phyloP scores from a whole-genome alignment of 2,113 vertebrate genomes.

The Agapornis roseicollis region DNA sequence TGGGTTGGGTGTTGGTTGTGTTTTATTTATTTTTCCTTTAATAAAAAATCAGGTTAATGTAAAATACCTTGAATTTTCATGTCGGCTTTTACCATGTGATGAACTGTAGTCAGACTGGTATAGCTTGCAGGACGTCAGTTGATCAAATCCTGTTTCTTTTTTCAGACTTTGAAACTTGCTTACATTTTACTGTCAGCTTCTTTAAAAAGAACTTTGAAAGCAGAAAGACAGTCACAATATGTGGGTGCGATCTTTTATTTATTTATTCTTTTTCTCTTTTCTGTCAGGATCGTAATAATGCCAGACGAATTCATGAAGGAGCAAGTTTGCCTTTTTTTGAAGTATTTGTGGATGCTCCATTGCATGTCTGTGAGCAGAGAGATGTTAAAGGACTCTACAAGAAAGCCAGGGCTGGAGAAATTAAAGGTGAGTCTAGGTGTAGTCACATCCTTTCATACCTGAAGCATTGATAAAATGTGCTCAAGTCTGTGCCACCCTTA shows the following conservation, averaged over 20 bases:
- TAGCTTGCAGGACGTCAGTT: neutral
- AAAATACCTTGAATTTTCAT: neutral
- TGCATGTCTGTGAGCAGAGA: slow-evolving; percentile 95
- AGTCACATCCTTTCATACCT: neutral
- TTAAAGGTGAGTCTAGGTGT: slow-evolving; percentile 82
- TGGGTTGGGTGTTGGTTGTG: neutral
- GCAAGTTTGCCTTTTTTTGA: slow-evolving; percentile 96
- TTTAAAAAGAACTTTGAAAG: neutral
- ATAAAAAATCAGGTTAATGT: neutral
- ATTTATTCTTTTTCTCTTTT: neutral
- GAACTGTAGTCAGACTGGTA: neutral
- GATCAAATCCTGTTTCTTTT: neutral
- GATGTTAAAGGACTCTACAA: slow-evolving; percentile 98
- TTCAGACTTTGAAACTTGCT: neutral
- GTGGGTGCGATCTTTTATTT: neutral
- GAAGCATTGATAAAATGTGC: neutral
- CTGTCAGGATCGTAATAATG: slow-evolving; percentile 91
- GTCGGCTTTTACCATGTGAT: neutral
- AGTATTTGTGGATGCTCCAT: slow-evolving; percentile 95
- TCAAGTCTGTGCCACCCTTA: neutral
- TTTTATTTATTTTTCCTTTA: neutral
- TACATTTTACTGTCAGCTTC: neutral
- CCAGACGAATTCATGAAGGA: slow-evolving; percentile 91
- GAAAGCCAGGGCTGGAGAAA: slow-evolving; percentile 95
- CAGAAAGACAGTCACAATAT: neutral